Conservation (phyloP, 2,888 invertebrate genomes). For the Onchidella celtica region DNA sequence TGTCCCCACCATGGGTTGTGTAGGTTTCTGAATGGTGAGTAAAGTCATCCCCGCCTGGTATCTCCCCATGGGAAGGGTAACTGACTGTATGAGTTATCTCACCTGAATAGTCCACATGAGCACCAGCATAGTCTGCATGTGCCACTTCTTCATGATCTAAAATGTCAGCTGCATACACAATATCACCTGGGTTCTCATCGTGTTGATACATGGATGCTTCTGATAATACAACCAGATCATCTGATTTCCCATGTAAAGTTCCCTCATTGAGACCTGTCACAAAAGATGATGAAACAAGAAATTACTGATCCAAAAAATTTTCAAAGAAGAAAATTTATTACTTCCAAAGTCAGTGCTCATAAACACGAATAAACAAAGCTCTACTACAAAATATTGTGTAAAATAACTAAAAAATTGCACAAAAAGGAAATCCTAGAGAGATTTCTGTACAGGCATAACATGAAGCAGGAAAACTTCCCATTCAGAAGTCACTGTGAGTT, state of each 20-base stretch:
- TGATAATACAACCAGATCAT: conserved; percentile 47
- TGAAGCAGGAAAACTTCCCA: no score
- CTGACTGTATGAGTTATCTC: conserved; percentile 50
- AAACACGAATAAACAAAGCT: no score
- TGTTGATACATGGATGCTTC: conserved; percentile 43
- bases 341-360: no score
- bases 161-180: conserved; percentile 57
- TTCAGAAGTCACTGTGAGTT: no score
- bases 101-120: conserved; percentile 38
- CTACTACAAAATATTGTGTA: no score
- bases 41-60: conserved; percentile 46
- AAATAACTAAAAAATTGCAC: no score
- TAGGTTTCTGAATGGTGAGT: conserved; percentile 1
- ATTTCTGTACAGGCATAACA: no score
- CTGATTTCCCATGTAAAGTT: conserved; percentile 28
- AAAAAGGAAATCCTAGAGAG: no score
- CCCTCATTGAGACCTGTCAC: conserved; percentile 25
- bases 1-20: conserved; percentile 20
- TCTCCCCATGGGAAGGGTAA: conserved; percentile 57
- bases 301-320: no score
- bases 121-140: conserved; percentile 47
- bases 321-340: no score
- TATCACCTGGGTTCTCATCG: conserved; percentile 55
- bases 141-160: conserved; percentile 52
- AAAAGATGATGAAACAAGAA: neutral